Evolutionary conservation across 2,888 invertebrate species (phyloP), one percentile per base, ranked within the genome.

Genomic region (Villa cingulata): DNA sequence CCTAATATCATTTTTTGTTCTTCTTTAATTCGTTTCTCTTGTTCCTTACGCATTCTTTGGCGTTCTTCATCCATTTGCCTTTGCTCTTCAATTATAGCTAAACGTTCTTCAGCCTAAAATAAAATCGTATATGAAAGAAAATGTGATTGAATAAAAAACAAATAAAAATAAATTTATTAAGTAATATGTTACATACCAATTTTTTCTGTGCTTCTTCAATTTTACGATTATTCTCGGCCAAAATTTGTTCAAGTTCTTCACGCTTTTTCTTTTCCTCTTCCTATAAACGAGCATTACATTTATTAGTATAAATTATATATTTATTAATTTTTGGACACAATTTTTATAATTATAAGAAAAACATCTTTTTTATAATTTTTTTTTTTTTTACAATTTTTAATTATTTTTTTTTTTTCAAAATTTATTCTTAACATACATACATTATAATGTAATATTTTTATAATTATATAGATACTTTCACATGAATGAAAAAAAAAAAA

Each of bases 1-100:
- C 95, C 95, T 61, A 95, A 76, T 60, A 96, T 95, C 71, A 91
- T 87, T 74, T 91, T 94, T 73, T 96, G 95, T 71, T 95, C 94
- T 69, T 91, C 90, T 72, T 89, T 91, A 51, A 86, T 77, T 60
- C 90, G 80, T 62, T 86, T 88, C 64, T 92, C 90, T 68, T 92
- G 89, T 70, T 95, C 92, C 70, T 89, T 90, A 63, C 88, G 84
- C 73, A 95, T 76, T 64, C 82, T 83, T 68, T 92, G 92, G 57
- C 89, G 80, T 66, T 94, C 90, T 72, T 96, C 95, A 59, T 95
- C 89, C 80, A 95, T 89, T 70, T 86, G 83, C 59, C 95, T 80
- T 72, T 95, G 94, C 68, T 95, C 94, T 73, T 95, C 95, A 54
- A 95, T 90, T 80, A 95, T 89, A 53, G 89, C 90, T 67, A 95